Percentiles rank a stretch among this genome's conserved stretches.
Evolutionary conservation across 2,888 invertebrate genomes (phyloP).

Genomic region (Sympetrum striolatum): DNA sequence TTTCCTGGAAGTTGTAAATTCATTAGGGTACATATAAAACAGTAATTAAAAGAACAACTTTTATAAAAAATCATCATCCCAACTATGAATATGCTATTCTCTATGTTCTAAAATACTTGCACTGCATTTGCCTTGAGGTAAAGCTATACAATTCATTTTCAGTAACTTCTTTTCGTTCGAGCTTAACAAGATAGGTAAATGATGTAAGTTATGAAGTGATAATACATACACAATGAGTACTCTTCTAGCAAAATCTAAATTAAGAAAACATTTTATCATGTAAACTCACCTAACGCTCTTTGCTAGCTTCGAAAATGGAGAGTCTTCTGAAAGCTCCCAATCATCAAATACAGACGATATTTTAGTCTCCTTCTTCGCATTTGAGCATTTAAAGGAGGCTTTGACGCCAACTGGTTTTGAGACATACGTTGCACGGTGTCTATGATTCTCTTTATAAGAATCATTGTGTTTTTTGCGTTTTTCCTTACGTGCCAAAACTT

Average conservation of each 20-base stretch:
- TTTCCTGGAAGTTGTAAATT: background rate
- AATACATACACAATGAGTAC: too few species aligned
- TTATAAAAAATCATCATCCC: too few species aligned
- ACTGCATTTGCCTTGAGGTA: too few species aligned
- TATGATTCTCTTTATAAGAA: background rate
- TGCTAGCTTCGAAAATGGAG: constrained; percentile 16
- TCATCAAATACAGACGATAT: background rate
- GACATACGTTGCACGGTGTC: background rate
- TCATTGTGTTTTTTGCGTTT: background rate
- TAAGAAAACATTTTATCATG: background rate
- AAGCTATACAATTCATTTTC: too few species aligned
- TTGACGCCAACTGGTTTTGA: background rate
- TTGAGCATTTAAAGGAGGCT: background rate
- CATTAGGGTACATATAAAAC: too few species aligned
- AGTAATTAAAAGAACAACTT: too few species aligned
- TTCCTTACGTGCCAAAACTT: background rate
- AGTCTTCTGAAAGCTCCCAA: background rate
- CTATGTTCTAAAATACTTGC: too few species aligned
- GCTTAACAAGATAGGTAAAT: too few species aligned
- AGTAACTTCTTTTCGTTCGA: too few species aligned
- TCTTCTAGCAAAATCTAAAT: background rate
- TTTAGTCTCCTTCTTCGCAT: background rate
- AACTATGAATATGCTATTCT: too few species aligned
- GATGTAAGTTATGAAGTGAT: too few species aligned
- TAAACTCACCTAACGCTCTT: constrained; percentile 1